Conservation (phyloP, 2,113 vertebrate species). For the Suncus etruscus region DNA sequence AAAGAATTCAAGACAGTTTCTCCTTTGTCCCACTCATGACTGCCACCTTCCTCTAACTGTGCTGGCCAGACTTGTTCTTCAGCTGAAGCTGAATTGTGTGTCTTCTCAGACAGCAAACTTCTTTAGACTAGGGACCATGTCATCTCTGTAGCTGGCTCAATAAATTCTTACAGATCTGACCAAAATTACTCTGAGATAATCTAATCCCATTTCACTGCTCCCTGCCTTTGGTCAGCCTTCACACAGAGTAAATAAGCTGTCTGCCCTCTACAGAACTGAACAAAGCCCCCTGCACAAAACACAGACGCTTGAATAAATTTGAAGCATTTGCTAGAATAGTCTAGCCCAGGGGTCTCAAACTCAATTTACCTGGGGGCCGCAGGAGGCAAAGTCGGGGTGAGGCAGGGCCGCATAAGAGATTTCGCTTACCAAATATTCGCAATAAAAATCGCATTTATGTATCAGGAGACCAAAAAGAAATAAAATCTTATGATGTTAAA, state of each 20-base stretch:
- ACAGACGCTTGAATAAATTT: neutral
- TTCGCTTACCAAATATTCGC: no score
- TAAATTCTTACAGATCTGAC: constrained; percentile 27
- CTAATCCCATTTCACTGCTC: constrained; percentile 19
- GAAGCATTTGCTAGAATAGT: neutral
- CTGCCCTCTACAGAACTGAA: neutral
- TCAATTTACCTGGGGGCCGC: no score
- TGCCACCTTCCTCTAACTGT: neutral
- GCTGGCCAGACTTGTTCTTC: neutral
- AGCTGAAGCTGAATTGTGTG: neutral
- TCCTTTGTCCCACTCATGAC: neutral
- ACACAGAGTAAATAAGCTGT: constrained; percentile 21
- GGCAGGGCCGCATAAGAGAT: no score
- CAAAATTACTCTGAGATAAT: neutral
- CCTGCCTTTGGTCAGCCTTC: neutral
- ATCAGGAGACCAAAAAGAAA: constrained; percentile 89
- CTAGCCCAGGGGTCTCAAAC: no score
- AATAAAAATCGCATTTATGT: no score
- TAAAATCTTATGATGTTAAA: constrained; percentile 89
- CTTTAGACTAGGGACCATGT: neutral
- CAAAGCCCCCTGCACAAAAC: neutral
- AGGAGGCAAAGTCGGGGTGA: no score
- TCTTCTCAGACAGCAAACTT: constrained; percentile 39
- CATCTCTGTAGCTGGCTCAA: constrained; percentile 12
- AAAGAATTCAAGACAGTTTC: constrained; percentile 37